Conservation (phyloP, 1,140 invertebrate species). For the Trachelipus rathkii region DNA sequence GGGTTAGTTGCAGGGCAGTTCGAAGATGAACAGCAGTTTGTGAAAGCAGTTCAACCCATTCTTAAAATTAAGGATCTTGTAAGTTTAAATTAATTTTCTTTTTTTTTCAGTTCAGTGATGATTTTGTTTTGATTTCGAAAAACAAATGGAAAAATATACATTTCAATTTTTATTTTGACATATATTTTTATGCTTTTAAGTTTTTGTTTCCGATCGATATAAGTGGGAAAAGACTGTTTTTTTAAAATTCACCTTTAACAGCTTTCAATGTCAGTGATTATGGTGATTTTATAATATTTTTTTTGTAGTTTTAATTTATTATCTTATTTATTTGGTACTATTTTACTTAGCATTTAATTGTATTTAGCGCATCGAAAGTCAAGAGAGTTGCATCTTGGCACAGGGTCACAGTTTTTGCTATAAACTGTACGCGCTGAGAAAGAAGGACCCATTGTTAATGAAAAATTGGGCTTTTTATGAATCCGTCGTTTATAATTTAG, state of each 20-base stretch:
- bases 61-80: slow-evolving; percentile 48
- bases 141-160: not conserved
- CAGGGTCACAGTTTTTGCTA: slow-evolving; percentile 65
- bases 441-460: slow-evolving; percentile 24
- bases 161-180: not conserved
- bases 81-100: slow-evolving; percentile 22
- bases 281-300: no score
- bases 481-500: slow-evolving; percentile 56
- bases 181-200: not conserved
- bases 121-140: no score
- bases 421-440: slow-evolving; percentile 56
- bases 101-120: no score
- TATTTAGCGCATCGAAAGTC: slow-evolving; percentile 59
- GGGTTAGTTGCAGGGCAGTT: slow-evolving; percentile 60
- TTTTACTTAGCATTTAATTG: no score
- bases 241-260: no score
- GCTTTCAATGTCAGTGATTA: no score
- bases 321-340: no score
- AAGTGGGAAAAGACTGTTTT: no score
- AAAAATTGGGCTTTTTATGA: slow-evolving; percentile 55
- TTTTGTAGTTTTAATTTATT: no score
- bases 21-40: slow-evolving; percentile 48
- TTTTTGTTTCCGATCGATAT: no score
- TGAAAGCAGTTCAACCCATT: slow-evolving; percentile 46
- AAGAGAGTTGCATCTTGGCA: slow-evolving; percentile 67